These are phyloP conservation scores for Paradisaea rubra DNA, from an alignment of 2,113 vertebrate species.

Conservation along the genomic window DNA sequence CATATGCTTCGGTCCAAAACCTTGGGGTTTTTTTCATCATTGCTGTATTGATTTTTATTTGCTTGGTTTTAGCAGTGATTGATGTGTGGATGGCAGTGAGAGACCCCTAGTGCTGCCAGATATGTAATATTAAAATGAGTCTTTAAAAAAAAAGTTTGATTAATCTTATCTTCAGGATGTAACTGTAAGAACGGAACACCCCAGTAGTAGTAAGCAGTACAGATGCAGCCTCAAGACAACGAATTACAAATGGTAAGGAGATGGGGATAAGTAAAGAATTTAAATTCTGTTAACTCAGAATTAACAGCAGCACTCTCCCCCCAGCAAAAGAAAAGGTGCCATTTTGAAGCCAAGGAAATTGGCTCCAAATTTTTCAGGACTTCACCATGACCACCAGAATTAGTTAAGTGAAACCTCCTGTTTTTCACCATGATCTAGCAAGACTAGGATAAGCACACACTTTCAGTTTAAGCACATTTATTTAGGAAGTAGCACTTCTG, in stretches of 20 bases:
- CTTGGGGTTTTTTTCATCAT: rapidly evolving
- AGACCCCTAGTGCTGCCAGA: background rate
- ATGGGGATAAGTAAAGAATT: background rate
- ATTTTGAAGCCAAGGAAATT: background rate
- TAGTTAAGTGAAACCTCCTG: background rate
- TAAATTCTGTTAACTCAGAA: background rate
- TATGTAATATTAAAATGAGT: background rate
- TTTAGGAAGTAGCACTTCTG: slow-evolving; percentile 29
- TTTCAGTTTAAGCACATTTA: slow-evolving; percentile 25
- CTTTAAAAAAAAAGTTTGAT: background rate
- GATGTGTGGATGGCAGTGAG: background rate
- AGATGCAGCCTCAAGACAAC: background rate
- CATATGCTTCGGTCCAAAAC: background rate
- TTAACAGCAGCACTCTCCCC: background rate
- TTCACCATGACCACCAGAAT: background rate
- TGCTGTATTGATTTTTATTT: background rate
- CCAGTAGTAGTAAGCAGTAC: background rate
- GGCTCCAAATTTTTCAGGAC: background rate
- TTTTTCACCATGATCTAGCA: background rate
- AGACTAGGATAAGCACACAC: background rate
- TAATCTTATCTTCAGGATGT: background rate
- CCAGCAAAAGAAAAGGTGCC: background rate
- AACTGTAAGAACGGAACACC: background rate
- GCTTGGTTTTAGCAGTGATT: background rate
- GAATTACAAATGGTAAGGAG: background rate